Percentiles rank a stretch among this genome's conserved stretches.
These are phyloP conservation scores for Drosophila paramelanica DNA, from an alignment of 2,888 invertebrate species.

Conservation along the genomic window DNA sequence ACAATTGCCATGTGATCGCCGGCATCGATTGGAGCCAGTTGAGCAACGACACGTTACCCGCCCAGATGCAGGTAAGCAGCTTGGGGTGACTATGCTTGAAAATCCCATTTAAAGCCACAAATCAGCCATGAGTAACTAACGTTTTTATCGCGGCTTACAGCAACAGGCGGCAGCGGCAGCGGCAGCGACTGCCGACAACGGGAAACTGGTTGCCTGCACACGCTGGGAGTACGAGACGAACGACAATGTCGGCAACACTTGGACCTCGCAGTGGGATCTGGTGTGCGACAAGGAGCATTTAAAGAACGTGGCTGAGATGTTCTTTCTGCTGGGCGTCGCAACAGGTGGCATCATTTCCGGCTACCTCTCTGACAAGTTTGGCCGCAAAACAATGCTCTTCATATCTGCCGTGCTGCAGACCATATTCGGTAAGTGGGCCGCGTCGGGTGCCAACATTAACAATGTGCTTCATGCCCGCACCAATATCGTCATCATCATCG, in stretches of 20 bases:
- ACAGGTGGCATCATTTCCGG: constrained; percentile 92
- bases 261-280: constrained; percentile 91
- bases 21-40: constrained; percentile 85
- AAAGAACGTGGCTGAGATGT: constrained; percentile 90
- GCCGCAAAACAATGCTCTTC: constrained; percentile 91
- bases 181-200: constrained; percentile 56
- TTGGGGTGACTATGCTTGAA: constrained; percentile 7
- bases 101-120: constrained; percentile 23
- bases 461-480: background rate
- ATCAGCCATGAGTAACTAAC: constrained; percentile 28
- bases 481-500: constrained; percentile 17
- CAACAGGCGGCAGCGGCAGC: constrained; percentile 47
- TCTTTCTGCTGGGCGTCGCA: constrained; percentile 91
- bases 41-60: constrained; percentile 52
- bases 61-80: constrained; percentile 66
- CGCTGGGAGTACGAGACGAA: constrained; percentile 88
- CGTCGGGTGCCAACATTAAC: background rate
- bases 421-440: constrained; percentile 86
- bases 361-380: constrained; percentile 92
- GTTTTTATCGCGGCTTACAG: constrained; percentile 11
- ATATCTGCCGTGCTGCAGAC: constrained; percentile 89
- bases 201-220: constrained; percentile 86
- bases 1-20: constrained; percentile 87
- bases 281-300: constrained; percentile 90
- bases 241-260: constrained; percentile 87